Conservation (phyloP, 2,113 vertebrate genomes). For the Abramis brama region DNA sequence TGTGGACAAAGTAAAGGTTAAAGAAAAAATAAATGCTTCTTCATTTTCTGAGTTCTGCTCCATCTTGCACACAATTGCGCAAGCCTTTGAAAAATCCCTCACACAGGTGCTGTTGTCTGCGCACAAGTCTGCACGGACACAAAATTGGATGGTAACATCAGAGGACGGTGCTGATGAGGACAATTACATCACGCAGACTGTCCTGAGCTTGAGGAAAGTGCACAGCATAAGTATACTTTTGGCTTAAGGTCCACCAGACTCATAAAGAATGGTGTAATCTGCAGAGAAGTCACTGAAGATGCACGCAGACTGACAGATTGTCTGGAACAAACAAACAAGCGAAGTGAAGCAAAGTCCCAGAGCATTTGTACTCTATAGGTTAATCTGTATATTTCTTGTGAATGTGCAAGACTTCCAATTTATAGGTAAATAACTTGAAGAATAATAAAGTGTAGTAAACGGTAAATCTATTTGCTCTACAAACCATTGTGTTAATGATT, state of each 20-base stretch:
- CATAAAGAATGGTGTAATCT: not conserved
- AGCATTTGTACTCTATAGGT: not conserved
- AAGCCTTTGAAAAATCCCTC: not conserved
- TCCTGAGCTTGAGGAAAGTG: not conserved
- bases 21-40: not conserved
- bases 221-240: not conserved
- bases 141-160: not conserved
- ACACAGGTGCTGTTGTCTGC: not conserved
- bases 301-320: not conserved
- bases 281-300: not conserved
- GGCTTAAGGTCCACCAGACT: not conserved
- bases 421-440: no score
- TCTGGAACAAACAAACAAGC: slow-evolving; percentile 4
- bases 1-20: not conserved
- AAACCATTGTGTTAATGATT: no score
- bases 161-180: not conserved
- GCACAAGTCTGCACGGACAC: not conserved
- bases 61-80: not conserved
- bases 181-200: not conserved
- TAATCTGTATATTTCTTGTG: no score
- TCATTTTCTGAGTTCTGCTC: not conserved
- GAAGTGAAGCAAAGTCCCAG: not conserved
- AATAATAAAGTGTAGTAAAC: no score
- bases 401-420: no score
- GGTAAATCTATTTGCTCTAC: no score